A percentile compares a stretch with the other conserved stretches of the same genome.
Conservation (phyloP, 2,113 vertebrate genomes). For the Scopus umbretta region DNA sequence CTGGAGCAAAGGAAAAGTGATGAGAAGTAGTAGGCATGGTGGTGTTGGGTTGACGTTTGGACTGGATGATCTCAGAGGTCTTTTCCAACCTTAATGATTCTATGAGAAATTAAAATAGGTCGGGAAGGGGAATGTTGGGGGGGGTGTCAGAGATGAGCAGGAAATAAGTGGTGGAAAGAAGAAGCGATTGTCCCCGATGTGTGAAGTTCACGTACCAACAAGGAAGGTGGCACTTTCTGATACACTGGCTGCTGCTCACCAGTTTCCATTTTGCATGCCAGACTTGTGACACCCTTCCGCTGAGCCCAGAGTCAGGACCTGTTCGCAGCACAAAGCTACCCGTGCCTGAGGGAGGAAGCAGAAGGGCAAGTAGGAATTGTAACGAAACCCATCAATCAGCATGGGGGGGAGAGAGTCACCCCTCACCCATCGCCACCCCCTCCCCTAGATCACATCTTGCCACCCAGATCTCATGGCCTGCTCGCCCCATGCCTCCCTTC, state of each 20-base stretch:
- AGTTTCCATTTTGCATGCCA: neutral
- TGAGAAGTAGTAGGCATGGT: too few species aligned
- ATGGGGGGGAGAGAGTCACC: neutral
- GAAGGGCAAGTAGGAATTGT: neutral
- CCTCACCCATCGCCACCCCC: neutral
- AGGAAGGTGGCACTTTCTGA: neutral
- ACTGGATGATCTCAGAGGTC: too few species aligned
- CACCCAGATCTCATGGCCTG: neutral
- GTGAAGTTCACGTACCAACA: neutral
- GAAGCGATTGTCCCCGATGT: accelerated
- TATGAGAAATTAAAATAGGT: neutral
- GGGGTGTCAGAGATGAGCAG: neutral
- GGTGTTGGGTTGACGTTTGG: too few species aligned
- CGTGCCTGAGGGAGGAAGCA: neutral
- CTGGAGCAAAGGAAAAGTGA: neutral
- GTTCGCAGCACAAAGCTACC: neutral
- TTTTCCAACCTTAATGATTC: too few species aligned
- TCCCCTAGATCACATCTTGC: neutral
- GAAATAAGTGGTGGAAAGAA: neutral
- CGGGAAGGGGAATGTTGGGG: accelerated
- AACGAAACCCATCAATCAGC: neutral
- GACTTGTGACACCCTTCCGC: neutral
- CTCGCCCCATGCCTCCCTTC: neutral
- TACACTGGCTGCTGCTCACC: neutral
- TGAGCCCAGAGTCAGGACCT: neutral